phyloP scores from a whole-genome alignment of 2,888 invertebrate genomes.

The Cryptocephalus moraei region DNA sequence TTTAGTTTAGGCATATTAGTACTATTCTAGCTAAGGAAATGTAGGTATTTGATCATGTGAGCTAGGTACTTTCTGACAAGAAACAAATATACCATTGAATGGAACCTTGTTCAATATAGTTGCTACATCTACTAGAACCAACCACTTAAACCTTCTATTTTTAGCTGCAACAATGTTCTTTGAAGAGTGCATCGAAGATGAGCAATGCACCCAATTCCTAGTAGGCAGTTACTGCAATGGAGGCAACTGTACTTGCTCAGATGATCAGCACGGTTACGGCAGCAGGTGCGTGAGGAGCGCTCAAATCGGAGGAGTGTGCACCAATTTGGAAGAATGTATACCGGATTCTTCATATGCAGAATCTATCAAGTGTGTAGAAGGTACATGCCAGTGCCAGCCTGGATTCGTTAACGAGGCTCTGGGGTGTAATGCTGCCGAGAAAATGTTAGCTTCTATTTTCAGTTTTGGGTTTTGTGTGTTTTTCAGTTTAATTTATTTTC shows the following conservation, averaged over 20 bases:
- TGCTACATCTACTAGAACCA: too few relatives aligned
- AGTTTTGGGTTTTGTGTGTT: too few relatives aligned
- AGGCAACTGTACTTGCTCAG: constrained; percentile 25
- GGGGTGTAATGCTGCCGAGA: neutral
- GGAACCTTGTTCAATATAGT: too few relatives aligned
- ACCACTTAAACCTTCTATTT: constrained; percentile 5
- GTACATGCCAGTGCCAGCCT: neutral
- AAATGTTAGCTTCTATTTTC: too few relatives aligned
- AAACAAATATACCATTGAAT: too few relatives aligned
- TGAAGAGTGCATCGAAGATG: constrained; percentile 28
- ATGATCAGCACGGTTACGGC: constrained; percentile 24
- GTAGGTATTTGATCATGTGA: too few relatives aligned
- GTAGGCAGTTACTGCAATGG: constrained; percentile 21
- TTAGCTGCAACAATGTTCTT: constrained; percentile 29
- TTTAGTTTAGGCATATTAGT: too few relatives aligned
- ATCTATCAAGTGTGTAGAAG: neutral
- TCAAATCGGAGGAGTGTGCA: neutral
- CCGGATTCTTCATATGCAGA: neutral
- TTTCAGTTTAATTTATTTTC: too few relatives aligned
- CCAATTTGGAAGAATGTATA: neutral
- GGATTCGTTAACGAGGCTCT: neutral
- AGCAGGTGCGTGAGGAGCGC: constrained; percentile 10
- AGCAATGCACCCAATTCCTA: constrained; percentile 30
- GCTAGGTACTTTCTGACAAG: too few relatives aligned
- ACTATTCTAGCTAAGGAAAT: too few relatives aligned